Percentiles rank a stretch among this genome's conserved stretches.
phyloP scores from a whole-genome alignment of 2,888 invertebrate species.

The Heteropelma amictum region DNA sequence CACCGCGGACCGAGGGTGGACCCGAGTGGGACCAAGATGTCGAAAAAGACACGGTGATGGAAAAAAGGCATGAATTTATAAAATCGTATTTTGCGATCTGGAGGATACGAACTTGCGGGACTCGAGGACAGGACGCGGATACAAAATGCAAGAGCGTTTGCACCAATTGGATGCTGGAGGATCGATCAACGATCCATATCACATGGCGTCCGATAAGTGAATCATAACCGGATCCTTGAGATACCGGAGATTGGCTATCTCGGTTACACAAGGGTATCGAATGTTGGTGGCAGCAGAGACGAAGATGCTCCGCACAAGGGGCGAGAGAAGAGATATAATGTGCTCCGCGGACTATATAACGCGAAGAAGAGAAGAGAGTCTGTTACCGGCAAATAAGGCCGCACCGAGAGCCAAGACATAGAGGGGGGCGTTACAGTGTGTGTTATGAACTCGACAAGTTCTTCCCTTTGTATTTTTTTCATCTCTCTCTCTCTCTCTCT shows the following conservation, averaged over 20 bases:
- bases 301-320: constrained; percentile 31
- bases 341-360: constrained; percentile 18
- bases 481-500: constrained; percentile 1
- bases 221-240: constrained; percentile 55
- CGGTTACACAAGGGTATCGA: constrained; percentile 61
- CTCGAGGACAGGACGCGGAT: too few species aligned
- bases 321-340: constrained; percentile 40
- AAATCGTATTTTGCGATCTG: too few species aligned
- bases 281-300: constrained; percentile 33
- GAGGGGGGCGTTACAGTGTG: constrained; percentile 36
- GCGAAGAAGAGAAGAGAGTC: not conserved
- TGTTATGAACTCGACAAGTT: constrained; percentile 11
- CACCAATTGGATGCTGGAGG: too few species aligned
- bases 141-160: too few species aligned
- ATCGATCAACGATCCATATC: too few species aligned
- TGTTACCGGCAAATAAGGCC: constrained; percentile 23
- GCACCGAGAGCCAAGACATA: not conserved
- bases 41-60: not conserved
- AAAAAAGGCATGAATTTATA: too few species aligned
- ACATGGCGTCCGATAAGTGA: constrained; percentile 20
- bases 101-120: too few species aligned
- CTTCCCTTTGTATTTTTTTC: constrained; percentile 5
- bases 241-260: constrained; percentile 58
- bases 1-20: not conserved
- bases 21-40: constrained; percentile 11